These are phyloP conservation scores for Phylloscopus trochiloides DNA, from an alignment of 2,113 vertebrate species.

Conservation along the genomic window DNA sequence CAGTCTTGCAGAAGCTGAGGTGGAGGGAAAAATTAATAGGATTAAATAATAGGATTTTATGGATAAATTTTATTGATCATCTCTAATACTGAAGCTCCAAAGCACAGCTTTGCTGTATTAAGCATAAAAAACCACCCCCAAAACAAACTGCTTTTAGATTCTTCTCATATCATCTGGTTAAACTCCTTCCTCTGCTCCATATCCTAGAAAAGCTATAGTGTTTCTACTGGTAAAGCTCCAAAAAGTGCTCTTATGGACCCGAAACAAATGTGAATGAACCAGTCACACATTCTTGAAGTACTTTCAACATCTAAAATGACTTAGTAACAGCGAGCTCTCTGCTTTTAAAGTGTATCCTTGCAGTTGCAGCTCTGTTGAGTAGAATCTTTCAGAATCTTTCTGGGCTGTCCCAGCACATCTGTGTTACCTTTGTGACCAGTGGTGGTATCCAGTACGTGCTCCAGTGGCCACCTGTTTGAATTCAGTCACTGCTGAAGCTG, in stretches of 20 bases:
- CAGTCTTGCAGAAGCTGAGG: background rate
- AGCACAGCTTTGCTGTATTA: background rate
- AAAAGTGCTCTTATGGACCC: background rate
- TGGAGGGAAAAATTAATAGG: background rate
- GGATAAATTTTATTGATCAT: background rate
- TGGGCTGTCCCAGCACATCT: background rate
- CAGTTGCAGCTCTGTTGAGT: background rate
- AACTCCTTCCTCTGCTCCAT: background rate
- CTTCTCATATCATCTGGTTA: background rate
- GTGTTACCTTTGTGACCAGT: background rate
- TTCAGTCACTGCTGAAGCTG: background rate
- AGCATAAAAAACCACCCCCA: background rate
- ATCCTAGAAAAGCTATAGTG: background rate
- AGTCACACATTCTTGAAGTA: background rate
- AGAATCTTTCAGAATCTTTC: background rate
- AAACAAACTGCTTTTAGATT: background rate
- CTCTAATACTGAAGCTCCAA: background rate
- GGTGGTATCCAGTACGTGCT: accelerated
- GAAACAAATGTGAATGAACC: background rate
- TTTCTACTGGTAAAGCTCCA: background rate
- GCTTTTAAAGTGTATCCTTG: background rate
- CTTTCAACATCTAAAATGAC: background rate
- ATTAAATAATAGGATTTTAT: background rate
- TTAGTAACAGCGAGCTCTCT: background rate
- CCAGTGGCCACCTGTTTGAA: accelerated